Base-by-base conservation (phyloP, 2,797 vertebrate genomes). In the Fringilla coelebs region DNA sequence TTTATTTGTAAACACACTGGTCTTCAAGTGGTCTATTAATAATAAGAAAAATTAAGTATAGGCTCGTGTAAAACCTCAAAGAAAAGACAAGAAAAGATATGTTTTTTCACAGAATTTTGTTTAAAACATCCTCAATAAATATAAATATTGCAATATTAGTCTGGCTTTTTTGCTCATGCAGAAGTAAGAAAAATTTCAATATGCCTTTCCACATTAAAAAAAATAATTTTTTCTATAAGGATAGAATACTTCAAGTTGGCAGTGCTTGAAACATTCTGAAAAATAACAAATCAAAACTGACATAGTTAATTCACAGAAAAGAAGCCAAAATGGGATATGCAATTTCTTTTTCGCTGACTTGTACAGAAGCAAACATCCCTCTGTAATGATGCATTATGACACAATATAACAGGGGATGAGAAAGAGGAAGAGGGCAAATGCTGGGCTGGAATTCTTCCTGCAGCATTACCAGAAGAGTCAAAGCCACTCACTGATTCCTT, bases 301-400 rank as follows among this genome's bases (percentile, higher is more conserved):
- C 87, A 94, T 17, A 83, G 75, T 80, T 97, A 97, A 96, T 95
- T 78, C 61, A 96, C 96, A 95, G 88, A 93, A 97, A 96, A 77
- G 55, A 77, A 67, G 74, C 48, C 87, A 85, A 49, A 54, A 52
- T 80, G 45, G 32, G 29, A 77, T 89, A 61, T 85, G 75, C 36
- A 97, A 95, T 97, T 76, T 85, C 12, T 79, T 93, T 96, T 97
- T 86, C 96, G 94, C 96, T 97, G 97, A 97, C 91, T 96, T 90
- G 68, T 94, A 94, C 71, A 92, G 78, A 89, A 95, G 31, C 60
- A 92, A 95, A 67, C 87, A 85, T 96, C 88, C 93, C 57, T 80
- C 91, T 92, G 77, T 96, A 96, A 94, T 96, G 91, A 96, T 96
- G 73, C 85, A 90, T 97, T 97, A 94, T 97, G 95, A 96, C 88